Conservation (phyloP, 2,888 invertebrate genomes). For the Caenorhabditis zanzibari region DNA sequence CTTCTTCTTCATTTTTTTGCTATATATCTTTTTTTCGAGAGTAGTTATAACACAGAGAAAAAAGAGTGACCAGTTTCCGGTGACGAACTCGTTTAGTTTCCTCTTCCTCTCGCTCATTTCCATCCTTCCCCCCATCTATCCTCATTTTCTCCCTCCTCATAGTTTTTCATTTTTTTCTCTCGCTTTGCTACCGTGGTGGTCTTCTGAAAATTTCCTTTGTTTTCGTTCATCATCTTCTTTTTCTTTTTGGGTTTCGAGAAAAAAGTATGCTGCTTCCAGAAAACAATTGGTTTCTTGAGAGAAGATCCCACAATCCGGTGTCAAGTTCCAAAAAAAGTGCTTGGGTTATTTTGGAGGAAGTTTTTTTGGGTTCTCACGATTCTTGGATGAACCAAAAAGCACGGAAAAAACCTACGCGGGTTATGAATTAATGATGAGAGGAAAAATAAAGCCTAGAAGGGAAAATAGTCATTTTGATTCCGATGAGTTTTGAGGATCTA, state of each 20-base stretch:
- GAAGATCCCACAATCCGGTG: not conserved
- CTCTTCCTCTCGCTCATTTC: conserved; percentile 47
- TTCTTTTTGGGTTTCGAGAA: not conserved
- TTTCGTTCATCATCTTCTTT: conserved; percentile 19
- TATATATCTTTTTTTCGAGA: conserved; percentile 3
- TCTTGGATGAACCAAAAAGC: not conserved
- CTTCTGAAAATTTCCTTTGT: conserved; percentile 46
- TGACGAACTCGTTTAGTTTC: conserved; percentile 45
- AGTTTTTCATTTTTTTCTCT: not conserved
- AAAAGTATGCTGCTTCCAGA: conserved; percentile 1
- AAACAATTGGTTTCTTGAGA: not conserved
- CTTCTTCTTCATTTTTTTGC: conserved; percentile 9
- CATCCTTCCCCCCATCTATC: conserved; percentile 39
- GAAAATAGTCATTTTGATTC: too few relatives aligned
- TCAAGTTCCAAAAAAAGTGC: not conserved
- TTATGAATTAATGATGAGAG: too few relatives aligned
- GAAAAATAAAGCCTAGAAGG: too few relatives aligned
- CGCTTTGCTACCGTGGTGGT: conserved; percentile 10
- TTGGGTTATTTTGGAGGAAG: not conserved
- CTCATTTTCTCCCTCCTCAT: conserved; percentile 50
- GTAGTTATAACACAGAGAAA: conserved; percentile 9
- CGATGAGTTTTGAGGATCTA: too few relatives aligned
- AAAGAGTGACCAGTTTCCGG: conserved; percentile 58
- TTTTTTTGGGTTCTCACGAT: not conserved
- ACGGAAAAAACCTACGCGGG: not conserved